These are phyloP conservation scores for Oryzias woworae DNA, from an alignment of 2,113 vertebrate species.

Conservation along the genomic window DNA sequence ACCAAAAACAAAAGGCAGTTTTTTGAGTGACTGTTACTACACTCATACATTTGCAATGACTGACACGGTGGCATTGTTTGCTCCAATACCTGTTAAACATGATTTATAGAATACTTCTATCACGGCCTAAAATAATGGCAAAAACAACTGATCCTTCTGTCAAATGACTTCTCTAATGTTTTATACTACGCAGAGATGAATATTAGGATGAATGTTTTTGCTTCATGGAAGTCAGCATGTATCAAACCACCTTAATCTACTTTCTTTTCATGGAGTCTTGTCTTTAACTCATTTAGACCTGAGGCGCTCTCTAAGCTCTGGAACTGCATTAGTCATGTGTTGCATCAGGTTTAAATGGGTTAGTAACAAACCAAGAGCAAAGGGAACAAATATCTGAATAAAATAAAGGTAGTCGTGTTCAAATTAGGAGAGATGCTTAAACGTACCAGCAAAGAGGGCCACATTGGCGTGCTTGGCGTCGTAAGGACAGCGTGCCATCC, in stretches of 20 bases:
- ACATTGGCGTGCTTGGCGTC: conserved; percentile 97
- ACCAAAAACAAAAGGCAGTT: conserved; percentile 2
- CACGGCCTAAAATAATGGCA: conserved; percentile 39
- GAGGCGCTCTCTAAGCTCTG: too few species aligned
- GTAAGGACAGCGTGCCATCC: conserved; percentile 98
- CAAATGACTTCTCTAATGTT: conserved; percentile 41
- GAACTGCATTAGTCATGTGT: too few species aligned
- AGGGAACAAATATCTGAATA: neutral
- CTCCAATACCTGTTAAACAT: too few species aligned
- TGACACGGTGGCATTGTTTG: conserved; percentile 20
- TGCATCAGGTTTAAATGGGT: too few species aligned
- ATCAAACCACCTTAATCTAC: conserved; percentile 25
- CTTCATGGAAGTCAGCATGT: conserved; percentile 23
- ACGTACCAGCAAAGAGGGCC: conserved; percentile 93
- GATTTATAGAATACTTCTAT: too few species aligned
- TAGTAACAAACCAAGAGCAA: neutral
- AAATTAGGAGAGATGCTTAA: neutral
- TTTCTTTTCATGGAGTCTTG: conserved; percentile 5
- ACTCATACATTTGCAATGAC: conserved; percentile 52
- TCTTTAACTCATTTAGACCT: neutral
- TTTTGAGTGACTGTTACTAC: conserved; percentile 23
- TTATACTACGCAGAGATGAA: conserved; percentile 43
- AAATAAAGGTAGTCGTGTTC: neutral
- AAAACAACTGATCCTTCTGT: conserved; percentile 54
- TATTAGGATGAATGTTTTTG: conserved; percentile 47